Base-by-base conservation (phyloP, 2,113 vertebrate genomes). In the Ranitomeya imitator region DNA sequence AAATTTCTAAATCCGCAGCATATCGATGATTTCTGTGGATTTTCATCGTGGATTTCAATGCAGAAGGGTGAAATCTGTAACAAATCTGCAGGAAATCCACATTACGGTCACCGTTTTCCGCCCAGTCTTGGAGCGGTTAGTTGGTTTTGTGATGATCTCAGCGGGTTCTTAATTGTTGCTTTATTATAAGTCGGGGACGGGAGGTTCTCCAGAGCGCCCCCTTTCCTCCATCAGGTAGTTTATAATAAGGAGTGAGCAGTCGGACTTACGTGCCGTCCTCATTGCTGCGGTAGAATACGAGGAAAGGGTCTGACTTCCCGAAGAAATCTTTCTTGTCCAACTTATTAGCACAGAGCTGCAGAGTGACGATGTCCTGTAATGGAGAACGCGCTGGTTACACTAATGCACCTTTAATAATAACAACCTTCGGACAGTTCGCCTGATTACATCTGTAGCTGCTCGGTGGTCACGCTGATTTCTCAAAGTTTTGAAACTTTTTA, bases 311-410 rank as follows among this genome's bases (percentile, higher is more conserved):
- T 0, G 98, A 99, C 92, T 99, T 99, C 79, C 98, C 98, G 1
- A 99, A 99, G 93, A 99, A 99, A 92, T 99, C 98, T 92, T 99
- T 99, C 92, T 99, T 99, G 94, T 99, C 98, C 92, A 99, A 95
- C 92, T 99, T 99, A 94, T 99, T 99, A 90, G 97, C 98, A 1
- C 98, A 99, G 63, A 99, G 91, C 94, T 99, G 98, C 98, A 99
- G 98, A 0, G 98, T 99, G 78, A 97, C 93, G 0, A 99, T 98
- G 91, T 99, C 98, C 98, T 99, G 90, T 63, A 78, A 61, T 21
- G 45, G 81, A 65, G 60, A 69, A 23, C 1, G 54, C 18, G 37
- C 61, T 23, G 61, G 37, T 83, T 69, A 83, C 26, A 51, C 73
- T 10, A 15, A 19, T 19, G 31, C 37, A 76, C 45, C 18, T 21